Base-by-base conservation (phyloP, 2,797 vertebrate species). In the Brachyrhaphis roseni region DNA sequence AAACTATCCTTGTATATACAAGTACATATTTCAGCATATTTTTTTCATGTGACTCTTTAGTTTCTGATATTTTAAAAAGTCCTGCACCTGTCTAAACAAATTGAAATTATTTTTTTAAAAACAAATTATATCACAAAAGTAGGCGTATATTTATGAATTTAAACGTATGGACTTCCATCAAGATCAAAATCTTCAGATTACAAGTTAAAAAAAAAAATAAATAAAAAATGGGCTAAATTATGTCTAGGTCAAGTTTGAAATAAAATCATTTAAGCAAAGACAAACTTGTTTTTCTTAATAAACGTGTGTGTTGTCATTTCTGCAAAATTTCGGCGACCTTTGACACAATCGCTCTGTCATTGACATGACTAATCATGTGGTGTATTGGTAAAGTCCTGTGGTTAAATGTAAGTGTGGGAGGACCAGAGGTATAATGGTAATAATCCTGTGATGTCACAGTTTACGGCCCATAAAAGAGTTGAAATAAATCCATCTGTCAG, bases 311-410 rank as follows among this genome's bases (percentile, higher is more conserved):
- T 18, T 66, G 16, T 41, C 64, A 39, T 68, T 72, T 6, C 36
- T 43, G 3, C 13, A 3, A 41, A 16, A 59, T 74, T 77, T 59
- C 12, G 26, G 70, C 78, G 74, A 82, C 76, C 57, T 77, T 4
- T 85, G 73, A 39, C 64, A 18, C 20, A 75, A 59, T 78, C 45
- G 8, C 80, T 49, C 80, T 74, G 59, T 13, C 1, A 8, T 13
- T 20, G 36, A 31, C 20, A 59, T 92, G 88, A 91, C 77, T 91
- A 86, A 91, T 12, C n/a, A 39, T 13, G 41, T 15, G 1, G 13
- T 31, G 34, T 28, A 2, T 1, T 70, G 34, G 80, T 78, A 78
- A 82, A 80, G 1, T 66, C 39, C 11, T 0, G 23, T 4, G 43
- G 53, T 75, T 81, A 57, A 51, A 45, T 59, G 0, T 41, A 34